Percentiles rank a stretch among this genome's conserved stretches.
phyloP scores from a whole-genome alignment of 1,140 invertebrate genomes.

The Micrasema minimum region DNA sequence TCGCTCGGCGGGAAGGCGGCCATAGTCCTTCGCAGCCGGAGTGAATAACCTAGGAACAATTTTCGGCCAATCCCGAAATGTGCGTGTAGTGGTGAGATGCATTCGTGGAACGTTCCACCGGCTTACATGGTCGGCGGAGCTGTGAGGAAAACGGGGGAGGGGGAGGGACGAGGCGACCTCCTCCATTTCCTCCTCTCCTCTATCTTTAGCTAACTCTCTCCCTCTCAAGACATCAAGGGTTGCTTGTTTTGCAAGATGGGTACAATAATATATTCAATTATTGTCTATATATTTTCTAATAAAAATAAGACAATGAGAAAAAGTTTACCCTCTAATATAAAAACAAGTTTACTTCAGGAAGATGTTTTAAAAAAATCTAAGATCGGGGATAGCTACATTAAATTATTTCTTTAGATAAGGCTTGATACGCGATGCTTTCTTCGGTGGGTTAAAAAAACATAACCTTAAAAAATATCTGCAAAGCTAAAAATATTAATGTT shows the following conservation, averaged over 20 bases:
- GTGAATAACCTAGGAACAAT: conserved; percentile 49
- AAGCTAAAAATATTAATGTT: no score
- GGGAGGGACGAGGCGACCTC: conserved; percentile 12
- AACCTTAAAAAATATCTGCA: no score
- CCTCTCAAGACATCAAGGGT: conserved; percentile 23
- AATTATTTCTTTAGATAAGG: no score
- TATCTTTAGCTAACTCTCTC: not conserved
- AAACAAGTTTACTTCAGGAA: no score
- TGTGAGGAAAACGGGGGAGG: conserved; percentile 14
- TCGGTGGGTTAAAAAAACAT: no score
- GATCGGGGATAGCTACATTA: no score
- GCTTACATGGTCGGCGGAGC: not conserved
- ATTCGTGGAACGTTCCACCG: conserved; percentile 23
- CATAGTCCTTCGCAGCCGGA: conserved; percentile 23
- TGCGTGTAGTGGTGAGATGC: conserved; percentile 25
- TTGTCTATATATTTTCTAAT: not conserved
- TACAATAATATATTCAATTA: not conserved
- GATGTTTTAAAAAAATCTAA: no score
- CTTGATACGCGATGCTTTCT: no score
- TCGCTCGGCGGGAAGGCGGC: conserved; percentile 23
- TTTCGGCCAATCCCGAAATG: conserved; percentile 47
- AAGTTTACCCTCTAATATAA: not conserved
- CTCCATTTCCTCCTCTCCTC: not conserved
- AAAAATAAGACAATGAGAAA: not conserved
- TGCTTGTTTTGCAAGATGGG: conserved; percentile 21